Percentiles rank a stretch among this genome's conserved stretches.
These are phyloP conservation scores for Indri indri DNA, from an alignment of 2,113 vertebrate species.

Conservation along the genomic window DNA sequence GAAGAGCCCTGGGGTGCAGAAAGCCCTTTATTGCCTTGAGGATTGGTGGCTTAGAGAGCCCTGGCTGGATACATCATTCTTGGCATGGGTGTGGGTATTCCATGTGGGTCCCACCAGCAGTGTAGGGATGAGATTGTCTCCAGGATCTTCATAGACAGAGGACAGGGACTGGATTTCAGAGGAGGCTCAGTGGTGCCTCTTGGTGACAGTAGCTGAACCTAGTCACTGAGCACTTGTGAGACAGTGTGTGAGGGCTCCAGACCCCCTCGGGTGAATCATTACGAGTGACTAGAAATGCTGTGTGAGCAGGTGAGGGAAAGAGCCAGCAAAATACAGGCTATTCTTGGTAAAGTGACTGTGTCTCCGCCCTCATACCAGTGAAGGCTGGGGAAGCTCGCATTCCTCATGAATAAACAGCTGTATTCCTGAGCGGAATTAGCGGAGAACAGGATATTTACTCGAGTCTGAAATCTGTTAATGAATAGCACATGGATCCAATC, in stretches of 20 bases:
- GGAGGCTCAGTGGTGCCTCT: background rate
- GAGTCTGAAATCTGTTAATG: background rate
- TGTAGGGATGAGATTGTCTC: background rate
- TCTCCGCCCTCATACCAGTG: accelerated
- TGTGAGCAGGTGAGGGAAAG: background rate
- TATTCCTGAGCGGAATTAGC: background rate
- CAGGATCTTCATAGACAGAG: background rate
- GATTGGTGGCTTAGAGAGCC: background rate
- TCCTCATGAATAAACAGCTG: background rate
- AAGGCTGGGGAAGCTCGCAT: background rate
- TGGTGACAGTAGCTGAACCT: background rate
- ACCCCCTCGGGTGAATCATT: accelerated
- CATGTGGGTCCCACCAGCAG: background rate
- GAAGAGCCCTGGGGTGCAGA: background rate
- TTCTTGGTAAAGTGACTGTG: background rate
- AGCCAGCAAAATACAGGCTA: background rate
- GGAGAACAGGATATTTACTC: background rate
- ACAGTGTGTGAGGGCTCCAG: background rate
- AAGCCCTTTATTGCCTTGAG: accelerated
- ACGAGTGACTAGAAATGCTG: background rate
- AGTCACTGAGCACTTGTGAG: background rate
- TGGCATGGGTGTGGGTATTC: background rate
- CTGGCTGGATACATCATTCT: background rate
- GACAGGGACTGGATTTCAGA: background rate
- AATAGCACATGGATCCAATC: background rate